These are phyloP conservation scores for Carpatolechia fugitivella DNA, from an alignment of 2,888 invertebrate species.

Conservation along the genomic window DNA sequence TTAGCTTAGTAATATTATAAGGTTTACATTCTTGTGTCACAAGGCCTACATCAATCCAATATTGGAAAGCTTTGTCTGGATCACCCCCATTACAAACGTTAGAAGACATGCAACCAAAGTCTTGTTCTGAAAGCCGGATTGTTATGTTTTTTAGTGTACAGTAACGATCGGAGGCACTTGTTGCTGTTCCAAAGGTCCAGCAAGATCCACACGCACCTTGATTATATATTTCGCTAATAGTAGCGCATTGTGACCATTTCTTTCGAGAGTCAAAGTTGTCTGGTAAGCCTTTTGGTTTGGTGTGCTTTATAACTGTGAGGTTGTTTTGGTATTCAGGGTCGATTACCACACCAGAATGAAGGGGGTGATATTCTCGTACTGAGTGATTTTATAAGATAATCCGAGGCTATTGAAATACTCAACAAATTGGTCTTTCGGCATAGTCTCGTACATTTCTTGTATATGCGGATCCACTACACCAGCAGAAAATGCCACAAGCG, in stretches of 20 bases:
- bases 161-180: constrained; percentile 88
- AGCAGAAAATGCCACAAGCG: constrained; percentile 3
- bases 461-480: neutral
- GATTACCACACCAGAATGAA: neutral
- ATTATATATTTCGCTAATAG: neutral
- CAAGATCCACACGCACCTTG: constrained; percentile 87
- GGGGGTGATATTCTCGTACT: neutral
- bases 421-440: neutral
- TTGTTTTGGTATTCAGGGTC: neutral
- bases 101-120: constrained; percentile 83
- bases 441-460: neutral
- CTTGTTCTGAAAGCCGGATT: constrained; percentile 83
- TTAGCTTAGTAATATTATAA: constrained; percentile 82
- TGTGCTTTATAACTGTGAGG: neutral
- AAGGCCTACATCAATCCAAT: constrained; percentile 85
- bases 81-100: constrained; percentile 87
- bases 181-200: constrained; percentile 91
- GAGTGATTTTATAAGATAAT: neutral
- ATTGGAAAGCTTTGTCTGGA: constrained; percentile 84
- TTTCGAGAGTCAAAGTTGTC: neutral
- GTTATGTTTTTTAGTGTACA: constrained; percentile 85
- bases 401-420: neutral
- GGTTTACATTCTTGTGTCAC: constrained; percentile 91
- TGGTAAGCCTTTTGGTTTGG: constrained; percentile 16
- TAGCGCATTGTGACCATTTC: neutral